A percentile compares a stretch with the other conserved stretches of the same genome.
phyloP scores from a whole-genome alignment of 1,140 invertebrate genomes.

The Drosophila santomea region DNA sequence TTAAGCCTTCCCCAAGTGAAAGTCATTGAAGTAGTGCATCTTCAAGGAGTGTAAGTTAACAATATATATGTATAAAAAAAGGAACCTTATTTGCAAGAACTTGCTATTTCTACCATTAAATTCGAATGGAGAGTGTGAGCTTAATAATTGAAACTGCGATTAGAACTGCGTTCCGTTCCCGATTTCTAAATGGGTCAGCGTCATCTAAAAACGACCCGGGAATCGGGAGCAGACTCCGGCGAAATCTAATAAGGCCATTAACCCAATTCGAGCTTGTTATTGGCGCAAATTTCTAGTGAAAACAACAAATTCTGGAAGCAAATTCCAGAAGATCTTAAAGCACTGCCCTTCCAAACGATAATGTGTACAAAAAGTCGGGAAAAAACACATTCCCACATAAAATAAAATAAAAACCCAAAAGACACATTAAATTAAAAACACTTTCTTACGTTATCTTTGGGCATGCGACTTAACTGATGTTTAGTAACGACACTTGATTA shows the following conservation, averaged over 20 bases:
- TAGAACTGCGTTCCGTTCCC: slow-evolving; percentile 13
- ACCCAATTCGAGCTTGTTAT: slow-evolving; percentile 48
- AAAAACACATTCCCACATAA: neutral
- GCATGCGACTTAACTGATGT: slow-evolving; percentile 1
- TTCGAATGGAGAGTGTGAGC: neutral
- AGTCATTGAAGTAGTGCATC: no score
- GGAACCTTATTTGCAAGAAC: no score
- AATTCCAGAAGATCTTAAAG: neutral
- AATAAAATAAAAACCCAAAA: neutral
- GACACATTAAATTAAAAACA: slow-evolving; percentile 12
- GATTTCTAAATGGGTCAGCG: slow-evolving; percentile 51
- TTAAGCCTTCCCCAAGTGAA: no score
- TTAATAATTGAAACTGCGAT: slow-evolving; percentile 14
- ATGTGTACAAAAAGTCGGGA: neutral
- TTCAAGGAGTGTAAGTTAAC: no score
- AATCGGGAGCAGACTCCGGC: slow-evolving; percentile 29
- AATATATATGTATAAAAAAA: no score
- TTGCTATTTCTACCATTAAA: neutral
- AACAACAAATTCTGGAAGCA: slow-evolving; percentile 18
- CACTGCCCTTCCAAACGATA: slow-evolving; percentile 1
- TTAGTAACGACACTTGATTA: neutral
- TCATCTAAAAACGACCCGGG: slow-evolving; percentile 40
- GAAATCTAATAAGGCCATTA: slow-evolving; percentile 40
- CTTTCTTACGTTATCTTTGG: neutral
- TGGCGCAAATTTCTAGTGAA: slow-evolving; percentile 7